phyloP scores from a whole-genome alignment of 1,140 invertebrate genomes.

The Ceratina japonica region DNA sequence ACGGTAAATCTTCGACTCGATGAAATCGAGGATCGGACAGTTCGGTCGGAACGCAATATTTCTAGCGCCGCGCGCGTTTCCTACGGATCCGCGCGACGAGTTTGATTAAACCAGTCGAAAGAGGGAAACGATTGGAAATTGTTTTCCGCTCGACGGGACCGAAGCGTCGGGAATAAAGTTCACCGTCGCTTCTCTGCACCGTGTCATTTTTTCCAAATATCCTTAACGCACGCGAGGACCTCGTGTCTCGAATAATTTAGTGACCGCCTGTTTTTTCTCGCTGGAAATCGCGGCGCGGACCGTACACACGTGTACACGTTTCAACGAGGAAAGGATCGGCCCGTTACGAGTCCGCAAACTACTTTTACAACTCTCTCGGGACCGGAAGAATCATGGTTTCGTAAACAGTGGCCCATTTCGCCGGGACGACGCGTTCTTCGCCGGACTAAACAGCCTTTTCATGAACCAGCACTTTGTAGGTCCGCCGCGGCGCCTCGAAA shows the following conservation, averaged over 20 bases:
- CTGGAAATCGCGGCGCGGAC: conserved; percentile 13
- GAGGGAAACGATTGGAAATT: too few relatives aligned
- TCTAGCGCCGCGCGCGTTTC: background rate
- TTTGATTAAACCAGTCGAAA: too few relatives aligned
- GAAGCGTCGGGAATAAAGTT: conserved; percentile 5
- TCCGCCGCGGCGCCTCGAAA: too few relatives aligned
- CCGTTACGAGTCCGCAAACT: conserved; percentile 26
- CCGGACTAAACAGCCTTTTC: background rate
- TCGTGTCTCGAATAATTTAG: background rate
- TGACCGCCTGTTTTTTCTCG: conserved; percentile 22
- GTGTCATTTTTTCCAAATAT: background rate
- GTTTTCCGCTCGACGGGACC: too few relatives aligned
- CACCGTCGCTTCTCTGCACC: conserved; percentile 4
- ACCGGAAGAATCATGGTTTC: conserved; percentile 45
- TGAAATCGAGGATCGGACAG: too few relatives aligned
- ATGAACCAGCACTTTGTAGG: too few relatives aligned
- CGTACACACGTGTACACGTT: background rate
- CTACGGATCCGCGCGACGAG: too few relatives aligned
- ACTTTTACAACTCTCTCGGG: conserved; percentile 37
- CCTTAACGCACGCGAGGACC: background rate
- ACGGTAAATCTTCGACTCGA: too few relatives aligned
- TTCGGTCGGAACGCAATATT: too few relatives aligned
- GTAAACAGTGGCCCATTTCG: conserved; percentile 44
- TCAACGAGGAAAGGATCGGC: conserved; percentile 15
- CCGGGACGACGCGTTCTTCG: background rate